Evolutionary conservation across 2,113 vertebrate genomes (phyloP), one percentile per base, ranked within the genome.

Genomic region (Rutilus rutilus): DNA sequence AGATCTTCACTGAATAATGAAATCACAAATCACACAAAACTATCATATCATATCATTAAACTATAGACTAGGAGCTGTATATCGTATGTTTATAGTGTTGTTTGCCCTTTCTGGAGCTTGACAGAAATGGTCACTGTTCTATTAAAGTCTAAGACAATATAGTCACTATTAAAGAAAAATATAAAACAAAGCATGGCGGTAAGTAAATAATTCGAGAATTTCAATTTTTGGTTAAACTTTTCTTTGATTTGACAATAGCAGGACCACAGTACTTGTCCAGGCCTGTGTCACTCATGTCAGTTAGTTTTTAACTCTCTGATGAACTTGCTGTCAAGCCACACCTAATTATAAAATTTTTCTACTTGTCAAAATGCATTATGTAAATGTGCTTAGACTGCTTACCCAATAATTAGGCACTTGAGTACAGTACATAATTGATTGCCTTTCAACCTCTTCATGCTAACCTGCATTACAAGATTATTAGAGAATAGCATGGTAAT

Each of bases 351-450:
- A 6, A 1, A 25, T 57, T 54, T 39, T 21, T 83, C 23, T 71
- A 7, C 47, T 39, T 83, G 81, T 83, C 67, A 83, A 42, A 73
- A 52, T 83, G 30, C 21, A 71, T 83, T 73, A 83, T 83, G 50
- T 36, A 11, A 73, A 73, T 36, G 65, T 9, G 54, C 65, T n/a
- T n/a, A n/a, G n/a, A n/a, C n/a, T n/a, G n/a, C n/a, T 11, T 73
- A 2, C 27, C 25, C 62, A 54, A 19, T 82, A 69, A 69, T 82
- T 83, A 73, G 57, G 65, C 52, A 83, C 82, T 83, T 73, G 30
- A 14, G 12, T 39, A n/a, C 50, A 54, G 74, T 54, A 21, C n/a
- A 54, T 83, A 7, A 73, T 83, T 27, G 59, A 83, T 74, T 59
- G 6, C 3, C 65, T 57, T 73, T 59, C 50, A 73, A n/a, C 64